Conservation (phyloP, 2,888 invertebrate genomes). For the Volucella inflata region DNA sequence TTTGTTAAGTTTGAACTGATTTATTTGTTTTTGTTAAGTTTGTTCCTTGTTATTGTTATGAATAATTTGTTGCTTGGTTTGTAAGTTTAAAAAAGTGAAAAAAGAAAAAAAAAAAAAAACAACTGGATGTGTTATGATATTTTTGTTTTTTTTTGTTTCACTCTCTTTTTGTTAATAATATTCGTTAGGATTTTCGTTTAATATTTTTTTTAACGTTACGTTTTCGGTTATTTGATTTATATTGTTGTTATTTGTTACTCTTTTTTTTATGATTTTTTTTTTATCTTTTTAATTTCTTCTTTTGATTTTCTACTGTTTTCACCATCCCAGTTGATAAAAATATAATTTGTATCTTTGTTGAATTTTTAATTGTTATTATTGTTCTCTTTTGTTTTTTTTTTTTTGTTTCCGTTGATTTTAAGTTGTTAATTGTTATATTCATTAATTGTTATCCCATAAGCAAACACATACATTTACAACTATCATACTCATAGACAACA, state of each 20-base stretch:
- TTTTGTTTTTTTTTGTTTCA: conserved; percentile 73
- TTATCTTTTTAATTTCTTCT: conserved; percentile 28
- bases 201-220: conserved; percentile 68
- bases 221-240: conserved; percentile 41
- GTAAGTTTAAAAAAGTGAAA: conserved; percentile 53
- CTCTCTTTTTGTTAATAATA: conserved; percentile 72
- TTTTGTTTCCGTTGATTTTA: conserved; percentile 59
- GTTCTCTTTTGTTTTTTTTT: conserved; percentile 23
- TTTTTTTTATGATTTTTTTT: conserved; percentile 35
- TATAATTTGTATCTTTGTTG: conserved; percentile 39
- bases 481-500: conserved; percentile 1
- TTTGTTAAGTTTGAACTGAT: conserved; percentile 46
- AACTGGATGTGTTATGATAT: conserved; percentile 70
- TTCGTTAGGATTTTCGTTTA: conserved; percentile 73
- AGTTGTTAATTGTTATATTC: conserved; percentile 72
- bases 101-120: conserved; percentile 25
- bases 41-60: conserved; percentile 34
- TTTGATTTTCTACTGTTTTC: not conserved
- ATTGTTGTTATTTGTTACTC: conserved; percentile 20
- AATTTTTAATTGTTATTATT: not conserved
- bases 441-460: conserved; percentile 50
- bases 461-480: conserved; percentile 38
- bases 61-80: conserved; percentile 70
- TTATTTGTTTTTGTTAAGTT: conserved; percentile 50
- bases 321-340: conserved; percentile 37